These are phyloP conservation scores for Drosophila leontia DNA, from an alignment of 1,140 invertebrate genomes.

Conservation along the genomic window DNA sequence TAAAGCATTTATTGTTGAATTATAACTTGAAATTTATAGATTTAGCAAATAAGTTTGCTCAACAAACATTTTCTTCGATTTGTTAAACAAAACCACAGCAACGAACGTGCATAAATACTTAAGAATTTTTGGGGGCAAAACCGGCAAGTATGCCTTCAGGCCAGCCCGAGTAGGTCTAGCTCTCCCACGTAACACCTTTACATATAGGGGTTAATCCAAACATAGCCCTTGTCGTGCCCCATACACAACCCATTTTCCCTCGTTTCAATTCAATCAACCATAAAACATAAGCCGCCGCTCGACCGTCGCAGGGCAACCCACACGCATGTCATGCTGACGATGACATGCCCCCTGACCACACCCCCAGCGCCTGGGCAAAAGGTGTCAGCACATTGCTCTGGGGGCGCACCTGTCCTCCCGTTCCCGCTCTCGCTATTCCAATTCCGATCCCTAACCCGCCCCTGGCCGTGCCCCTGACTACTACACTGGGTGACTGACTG, in stretches of 20 bases:
- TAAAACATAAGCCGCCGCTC: conserved; percentile 52
- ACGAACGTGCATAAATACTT: neutral
- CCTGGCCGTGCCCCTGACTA: conserved; percentile 32
- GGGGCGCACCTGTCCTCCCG: conserved; percentile 47
- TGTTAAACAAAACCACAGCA: neutral
- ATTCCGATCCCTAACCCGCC: neutral
- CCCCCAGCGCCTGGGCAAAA: conserved; percentile 19
- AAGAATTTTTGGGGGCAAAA: neutral
- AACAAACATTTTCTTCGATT: neutral
- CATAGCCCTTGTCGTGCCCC: conserved; percentile 1
- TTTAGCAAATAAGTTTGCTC: too few species aligned
- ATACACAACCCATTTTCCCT: conserved; percentile 21
- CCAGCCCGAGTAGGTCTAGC: neutral
- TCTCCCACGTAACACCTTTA: conserved; percentile 8
- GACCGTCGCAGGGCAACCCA: conserved; percentile 5
- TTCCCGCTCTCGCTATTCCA: too few species aligned
- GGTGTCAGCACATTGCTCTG: conserved; percentile 64
- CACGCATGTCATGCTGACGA: conserved; percentile 52
- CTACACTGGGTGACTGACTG: conserved; percentile 25
- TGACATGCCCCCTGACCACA: conserved; percentile 47
- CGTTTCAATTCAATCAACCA: conserved; percentile 74
- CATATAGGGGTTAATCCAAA: conserved; percentile 6
- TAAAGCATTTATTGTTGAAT: too few species aligned
- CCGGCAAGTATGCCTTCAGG: neutral
- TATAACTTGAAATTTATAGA: neutral